Evolutionary conservation across 2,888 invertebrate species (phyloP).

Genomic region (Zonitis immaculata): DNA sequence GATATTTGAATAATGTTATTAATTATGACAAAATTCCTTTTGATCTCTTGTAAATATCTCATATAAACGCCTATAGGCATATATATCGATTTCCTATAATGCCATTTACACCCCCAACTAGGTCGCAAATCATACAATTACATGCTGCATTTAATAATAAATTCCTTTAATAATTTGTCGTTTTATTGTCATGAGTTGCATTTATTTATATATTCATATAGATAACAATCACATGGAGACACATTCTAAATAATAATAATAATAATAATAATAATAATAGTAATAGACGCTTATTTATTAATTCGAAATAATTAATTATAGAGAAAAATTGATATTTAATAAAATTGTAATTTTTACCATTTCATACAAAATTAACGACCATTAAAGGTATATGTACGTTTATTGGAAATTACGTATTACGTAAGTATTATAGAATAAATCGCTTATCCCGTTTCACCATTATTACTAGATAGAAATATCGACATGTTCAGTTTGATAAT

Average conservation of each 20-base stretch:
- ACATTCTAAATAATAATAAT: too few species aligned
- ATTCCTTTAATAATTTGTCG: not conserved
- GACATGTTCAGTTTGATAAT: constrained; percentile 7
- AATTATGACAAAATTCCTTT: not conserved
- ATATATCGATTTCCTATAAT: not conserved
- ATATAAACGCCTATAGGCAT: not conserved
- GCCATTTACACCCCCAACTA: not conserved
- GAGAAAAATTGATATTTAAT: not conserved
- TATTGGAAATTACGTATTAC: not conserved
- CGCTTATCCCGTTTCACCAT: constrained; percentile 2
- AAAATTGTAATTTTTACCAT: too few species aligned
- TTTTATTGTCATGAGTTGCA: not conserved
- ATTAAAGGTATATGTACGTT: not conserved
- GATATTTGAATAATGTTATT: constrained; percentile 1
- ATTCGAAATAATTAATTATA: too few species aligned
- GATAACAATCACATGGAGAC: not conserved
- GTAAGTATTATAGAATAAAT: too few species aligned
- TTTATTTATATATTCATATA: not conserved
- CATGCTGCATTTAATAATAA: too few species aligned
- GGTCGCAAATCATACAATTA: not conserved
- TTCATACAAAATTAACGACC: not conserved
- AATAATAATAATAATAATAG: too few species aligned
- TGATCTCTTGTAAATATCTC: not conserved
- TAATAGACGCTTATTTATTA: too few species aligned
- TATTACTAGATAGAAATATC: constrained; percentile 8